Evolutionary conservation across 1,140 invertebrate genomes (phyloP).

Genomic region (Anthonomus grandis): DNA sequence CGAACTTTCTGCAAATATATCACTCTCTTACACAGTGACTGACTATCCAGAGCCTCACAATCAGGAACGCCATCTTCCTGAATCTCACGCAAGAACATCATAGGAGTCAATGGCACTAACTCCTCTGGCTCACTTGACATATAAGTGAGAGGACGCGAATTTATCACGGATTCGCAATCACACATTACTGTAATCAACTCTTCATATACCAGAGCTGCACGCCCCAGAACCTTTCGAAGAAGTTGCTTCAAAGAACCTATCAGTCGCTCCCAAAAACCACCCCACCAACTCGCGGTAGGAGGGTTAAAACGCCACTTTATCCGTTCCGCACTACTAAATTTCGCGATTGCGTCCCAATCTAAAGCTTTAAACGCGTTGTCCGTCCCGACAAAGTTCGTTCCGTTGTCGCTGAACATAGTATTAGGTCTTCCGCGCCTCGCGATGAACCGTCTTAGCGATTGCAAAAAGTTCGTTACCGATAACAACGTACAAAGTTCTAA

Average conservation of each 20-base stretch:
- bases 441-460: constrained; percentile 7
- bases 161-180: constrained; percentile 40
- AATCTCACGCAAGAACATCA: constrained; percentile 19
- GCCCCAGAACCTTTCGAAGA: constrained; percentile 4
- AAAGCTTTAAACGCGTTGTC: constrained; percentile 1
- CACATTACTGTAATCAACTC: constrained; percentile 5
- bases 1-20: neutral
- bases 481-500: constrained; percentile 38
- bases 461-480: too few species aligned
- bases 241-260: constrained; percentile 26
- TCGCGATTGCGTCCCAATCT: constrained; percentile 2
- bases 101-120: constrained; percentile 6
- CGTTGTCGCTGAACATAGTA: constrained; percentile 15
- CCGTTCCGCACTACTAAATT: constrained; percentile 9
- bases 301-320: constrained; percentile 30
- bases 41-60: constrained; percentile 8
- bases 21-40: neutral
- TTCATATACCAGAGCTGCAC: constrained; percentile 2
- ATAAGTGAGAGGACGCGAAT: constrained; percentile 34
- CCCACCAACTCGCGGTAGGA: constrained; percentile 47
- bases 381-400: constrained; percentile 14
- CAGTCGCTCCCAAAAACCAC: constrained; percentile 48
- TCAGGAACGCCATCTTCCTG: neutral
- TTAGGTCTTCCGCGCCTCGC: too few species aligned
- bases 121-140: constrained; percentile 11